A percentile compares a stretch with the other conserved stretches of the same genome.
Evolutionary conservation across 2,888 invertebrate species (phyloP).

Genomic region (Drosophila neonasuta): DNA sequence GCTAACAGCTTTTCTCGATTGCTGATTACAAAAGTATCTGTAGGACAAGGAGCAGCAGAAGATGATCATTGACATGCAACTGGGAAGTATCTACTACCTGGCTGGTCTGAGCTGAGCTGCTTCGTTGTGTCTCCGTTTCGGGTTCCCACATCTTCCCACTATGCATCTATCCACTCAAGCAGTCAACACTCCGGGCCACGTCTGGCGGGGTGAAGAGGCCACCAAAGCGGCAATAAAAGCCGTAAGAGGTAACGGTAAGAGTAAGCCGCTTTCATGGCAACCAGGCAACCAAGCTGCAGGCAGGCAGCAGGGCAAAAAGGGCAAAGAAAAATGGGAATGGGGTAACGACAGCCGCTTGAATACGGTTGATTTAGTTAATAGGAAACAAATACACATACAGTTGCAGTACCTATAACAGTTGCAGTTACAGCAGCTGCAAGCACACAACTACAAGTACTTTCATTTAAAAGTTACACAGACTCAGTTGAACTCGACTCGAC

Average conservation of each 20-base stretch:
- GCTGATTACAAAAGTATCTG: constrained; percentile 64
- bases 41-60: constrained; percentile 46
- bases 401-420: constrained; percentile 2
- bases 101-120: constrained; percentile 16
- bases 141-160: constrained; percentile 18
- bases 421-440: constrained; percentile 4
- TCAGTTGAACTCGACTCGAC: constrained; percentile 32
- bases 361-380: constrained; percentile 68
- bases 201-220: constrained; percentile 29
- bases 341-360: constrained; percentile 51
- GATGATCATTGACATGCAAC: constrained; percentile 59
- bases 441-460: constrained; percentile 29
- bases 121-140: constrained; percentile 10
- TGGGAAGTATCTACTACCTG: constrained; percentile 53
- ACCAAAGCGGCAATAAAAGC: constrained; percentile 54
- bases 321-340: constrained; percentile 1
- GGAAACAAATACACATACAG: constrained; percentile 60
- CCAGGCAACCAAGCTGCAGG: background rate
- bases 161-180: constrained; percentile 45
- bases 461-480: constrained; percentile 29
- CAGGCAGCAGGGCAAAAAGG: background rate
- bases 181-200: constrained; percentile 54
- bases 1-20: constrained; percentile 50
- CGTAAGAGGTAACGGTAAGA: constrained; percentile 43
- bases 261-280: constrained; percentile 58